A percentile compares a stretch with the other conserved stretches of the same genome.
Conservation (phyloP, 2,113 vertebrate species). For the Hiodon tergisus region DNA sequence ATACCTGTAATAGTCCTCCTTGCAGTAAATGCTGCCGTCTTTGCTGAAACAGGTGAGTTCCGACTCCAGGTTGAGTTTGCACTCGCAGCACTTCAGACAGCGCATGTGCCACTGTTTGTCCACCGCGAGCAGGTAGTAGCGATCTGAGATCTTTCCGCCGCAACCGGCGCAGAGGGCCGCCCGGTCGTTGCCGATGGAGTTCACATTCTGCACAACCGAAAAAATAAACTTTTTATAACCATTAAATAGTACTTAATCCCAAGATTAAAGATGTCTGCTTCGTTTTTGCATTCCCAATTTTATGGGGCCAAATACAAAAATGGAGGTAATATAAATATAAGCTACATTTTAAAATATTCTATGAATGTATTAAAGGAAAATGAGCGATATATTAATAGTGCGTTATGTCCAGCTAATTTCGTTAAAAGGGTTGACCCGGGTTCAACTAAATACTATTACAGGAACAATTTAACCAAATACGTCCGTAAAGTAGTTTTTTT, state of each 20-base stretch:
- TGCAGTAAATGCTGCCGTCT: constrained; percentile 98
- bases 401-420: no score
- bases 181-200: constrained; percentile 83
- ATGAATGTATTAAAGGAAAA: no score
- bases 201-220: constrained; percentile 69
- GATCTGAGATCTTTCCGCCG: constrained; percentile 91
- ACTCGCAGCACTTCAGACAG: constrained; percentile 95
- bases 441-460: no score
- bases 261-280: no score
- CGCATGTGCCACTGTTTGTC: constrained; percentile 99
- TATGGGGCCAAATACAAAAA: neutral
- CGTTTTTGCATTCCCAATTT: no score
- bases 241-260: no score
- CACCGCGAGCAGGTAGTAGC: constrained; percentile 96
- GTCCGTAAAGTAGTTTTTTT: no score
- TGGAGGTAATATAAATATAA: neutral
- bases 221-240: no score
- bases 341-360: neutral
- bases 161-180: constrained; percentile 93
- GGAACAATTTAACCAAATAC: no score
- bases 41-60: constrained; percentile 99
- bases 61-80: constrained; percentile 93
- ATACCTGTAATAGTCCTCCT: constrained; percentile 98
- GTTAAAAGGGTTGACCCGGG: no score
- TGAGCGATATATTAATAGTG: no score